A percentile compares a stretch with the other conserved stretches of the same genome.
Evolutionary conservation across 2,888 invertebrate genomes (phyloP).

Genomic region (Cheilosia pagana): DNA sequence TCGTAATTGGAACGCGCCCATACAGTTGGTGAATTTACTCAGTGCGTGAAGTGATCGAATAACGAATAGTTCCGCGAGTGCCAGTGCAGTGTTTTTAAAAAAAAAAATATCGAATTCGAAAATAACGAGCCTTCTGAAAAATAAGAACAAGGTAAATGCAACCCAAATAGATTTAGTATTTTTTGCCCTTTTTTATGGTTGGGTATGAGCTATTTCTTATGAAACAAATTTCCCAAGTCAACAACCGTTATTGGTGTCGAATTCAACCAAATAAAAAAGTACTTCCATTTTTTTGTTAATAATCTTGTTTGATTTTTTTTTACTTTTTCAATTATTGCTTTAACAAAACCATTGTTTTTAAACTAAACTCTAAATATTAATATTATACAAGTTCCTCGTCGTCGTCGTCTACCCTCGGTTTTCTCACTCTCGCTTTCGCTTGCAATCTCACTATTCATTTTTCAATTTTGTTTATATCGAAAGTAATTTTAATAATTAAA

Average conservation of each 20-base stretch:
- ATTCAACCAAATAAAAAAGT: neutral
- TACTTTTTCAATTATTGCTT: constrained; percentile 58
- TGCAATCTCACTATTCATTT: constrained; percentile 44
- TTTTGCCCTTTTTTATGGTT: too few relatives aligned
- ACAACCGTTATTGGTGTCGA: neutral
- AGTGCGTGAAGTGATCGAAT: too few relatives aligned
- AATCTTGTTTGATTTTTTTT: constrained; percentile 20
- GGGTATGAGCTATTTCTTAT: too few relatives aligned
- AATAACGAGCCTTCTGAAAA: too few relatives aligned
- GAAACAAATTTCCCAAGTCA: too few relatives aligned
- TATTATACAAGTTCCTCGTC: constrained; percentile 49
- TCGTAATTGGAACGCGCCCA: too few relatives aligned
- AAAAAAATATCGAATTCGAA: too few relatives aligned
- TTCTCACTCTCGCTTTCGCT: constrained; percentile 68
- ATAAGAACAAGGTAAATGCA: too few relatives aligned
- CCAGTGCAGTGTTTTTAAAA: too few relatives aligned
- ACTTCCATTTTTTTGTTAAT: constrained; percentile 7
- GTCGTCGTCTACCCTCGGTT: constrained; percentile 12
- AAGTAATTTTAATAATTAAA: constrained; percentile 55
- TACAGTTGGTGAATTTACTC: too few relatives aligned
- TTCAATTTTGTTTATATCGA: constrained; percentile 34
- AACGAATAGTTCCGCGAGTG: too few relatives aligned
- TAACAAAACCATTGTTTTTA: constrained; percentile 45
- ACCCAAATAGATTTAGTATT: too few relatives aligned
- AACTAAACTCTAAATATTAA: neutral